Evolutionary conservation across 2,797 vertebrate species (phyloP).

Genomic region (Columba guinea): DNA sequence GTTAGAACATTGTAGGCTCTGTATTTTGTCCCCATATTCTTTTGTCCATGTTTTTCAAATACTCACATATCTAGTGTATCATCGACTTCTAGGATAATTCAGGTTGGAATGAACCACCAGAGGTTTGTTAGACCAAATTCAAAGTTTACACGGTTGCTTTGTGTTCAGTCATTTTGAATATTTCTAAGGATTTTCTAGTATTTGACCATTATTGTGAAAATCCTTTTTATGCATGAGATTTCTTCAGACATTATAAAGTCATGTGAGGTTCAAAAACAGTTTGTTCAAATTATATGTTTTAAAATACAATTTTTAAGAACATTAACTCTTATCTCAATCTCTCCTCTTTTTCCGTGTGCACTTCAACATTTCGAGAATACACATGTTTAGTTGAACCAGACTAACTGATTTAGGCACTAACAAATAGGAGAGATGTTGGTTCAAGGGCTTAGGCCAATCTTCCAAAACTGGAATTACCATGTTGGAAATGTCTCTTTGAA

Average conservation of each 20-base stretch:
- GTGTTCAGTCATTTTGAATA: background rate
- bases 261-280: background rate
- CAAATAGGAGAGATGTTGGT: background rate
- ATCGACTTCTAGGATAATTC: background rate
- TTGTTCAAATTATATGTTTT: background rate
- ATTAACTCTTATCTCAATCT: background rate
- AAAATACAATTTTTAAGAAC: background rate
- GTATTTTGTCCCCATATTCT: background rate
- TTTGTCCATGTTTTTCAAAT: background rate
- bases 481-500: background rate
- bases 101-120: background rate
- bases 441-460: background rate
- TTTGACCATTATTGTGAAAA: background rate
- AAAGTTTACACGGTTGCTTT: background rate
- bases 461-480: background rate
- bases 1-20: background rate
- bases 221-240: background rate
- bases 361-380: background rate
- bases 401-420: background rate
- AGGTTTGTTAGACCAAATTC: background rate
- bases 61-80: rapidly evolving
- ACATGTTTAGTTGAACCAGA: background rate
- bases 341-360: background rate
- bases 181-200: background rate
- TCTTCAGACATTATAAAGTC: background rate